Evolutionary conservation across 2,888 invertebrate species (phyloP).

Genomic region (Dasysyrphus tricinctus): DNA sequence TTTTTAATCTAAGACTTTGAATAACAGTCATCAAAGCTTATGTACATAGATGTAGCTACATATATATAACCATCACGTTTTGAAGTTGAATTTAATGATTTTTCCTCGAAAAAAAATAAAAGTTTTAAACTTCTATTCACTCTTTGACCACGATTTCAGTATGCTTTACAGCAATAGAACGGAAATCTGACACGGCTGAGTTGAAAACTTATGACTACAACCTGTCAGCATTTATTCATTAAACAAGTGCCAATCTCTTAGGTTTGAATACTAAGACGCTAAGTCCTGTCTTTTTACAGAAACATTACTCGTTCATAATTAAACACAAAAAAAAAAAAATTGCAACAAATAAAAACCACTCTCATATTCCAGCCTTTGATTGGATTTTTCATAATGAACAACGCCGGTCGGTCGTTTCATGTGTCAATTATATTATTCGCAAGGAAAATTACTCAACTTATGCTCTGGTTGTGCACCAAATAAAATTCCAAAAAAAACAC

Average conservation of each 20-base stretch:
- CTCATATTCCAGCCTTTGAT: slow-evolving; percentile 30
- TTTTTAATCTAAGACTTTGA: too few relatives aligned
- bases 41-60: too few relatives aligned
- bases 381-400: slow-evolving; percentile 42
- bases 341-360: slow-evolving; percentile 3
- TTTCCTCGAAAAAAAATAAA: background rate
- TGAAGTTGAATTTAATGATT: background rate
- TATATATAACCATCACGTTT: too few relatives aligned
- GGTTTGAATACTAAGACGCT: slow-evolving; percentile 12
- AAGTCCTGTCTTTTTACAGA: slow-evolving; percentile 17
- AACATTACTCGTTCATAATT: slow-evolving; percentile 23
- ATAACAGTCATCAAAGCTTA: too few relatives aligned
- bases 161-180: slow-evolving; percentile 7
- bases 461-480: slow-evolving; percentile 51
- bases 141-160: background rate
- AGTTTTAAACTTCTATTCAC: background rate
- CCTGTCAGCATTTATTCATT: slow-evolving; percentile 38
- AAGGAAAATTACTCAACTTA: slow-evolving; percentile 61
- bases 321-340: background rate
- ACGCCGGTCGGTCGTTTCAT: slow-evolving; percentile 31
- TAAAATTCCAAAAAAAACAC: slow-evolving; percentile 32
- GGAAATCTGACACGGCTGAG: slow-evolving; percentile 9
- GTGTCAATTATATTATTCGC: slow-evolving; percentile 69
- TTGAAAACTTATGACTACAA: slow-evolving; percentile 22
- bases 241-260: slow-evolving; percentile 42